These are phyloP conservation scores for Teleogryllus oceanicus DNA, from an alignment of 2,888 invertebrate species.

Conservation along the genomic window DNA sequence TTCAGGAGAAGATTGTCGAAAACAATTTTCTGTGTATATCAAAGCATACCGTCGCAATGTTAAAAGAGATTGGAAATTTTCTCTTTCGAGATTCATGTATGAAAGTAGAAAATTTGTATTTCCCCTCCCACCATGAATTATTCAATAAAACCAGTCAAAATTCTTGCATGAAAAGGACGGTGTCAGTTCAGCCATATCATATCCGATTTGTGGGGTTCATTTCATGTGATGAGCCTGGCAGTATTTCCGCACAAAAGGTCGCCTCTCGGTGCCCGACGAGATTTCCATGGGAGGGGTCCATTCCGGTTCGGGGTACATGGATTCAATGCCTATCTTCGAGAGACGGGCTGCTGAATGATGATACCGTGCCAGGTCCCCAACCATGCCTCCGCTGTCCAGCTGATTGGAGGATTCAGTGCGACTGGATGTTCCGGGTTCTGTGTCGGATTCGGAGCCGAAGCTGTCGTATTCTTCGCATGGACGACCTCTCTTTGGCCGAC, in stretches of 20 bases:
- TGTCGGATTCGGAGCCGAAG: constrained; percentile 39
- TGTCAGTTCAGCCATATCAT: background rate
- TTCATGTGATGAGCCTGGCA: constrained; percentile 35
- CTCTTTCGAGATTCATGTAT: background rate
- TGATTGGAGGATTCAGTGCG: constrained; percentile 40
- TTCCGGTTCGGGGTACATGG: constrained; percentile 32
- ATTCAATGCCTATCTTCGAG: constrained; percentile 22
- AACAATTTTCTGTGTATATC: background rate
- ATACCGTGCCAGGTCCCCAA: constrained; percentile 29
- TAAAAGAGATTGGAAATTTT: background rate
- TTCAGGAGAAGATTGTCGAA: background rate
- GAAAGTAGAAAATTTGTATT: constrained; percentile 4
- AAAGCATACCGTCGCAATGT: background rate
- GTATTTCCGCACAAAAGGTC: constrained; percentile 33
- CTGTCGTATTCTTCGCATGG: constrained; percentile 38
- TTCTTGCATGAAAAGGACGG: background rate
- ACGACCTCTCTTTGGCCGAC: constrained; percentile 34
- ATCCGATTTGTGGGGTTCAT: constrained; percentile 34
- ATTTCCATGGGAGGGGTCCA: constrained; percentile 38
- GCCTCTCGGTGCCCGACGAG: constrained; percentile 33
- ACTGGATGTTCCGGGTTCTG: constrained; percentile 39
- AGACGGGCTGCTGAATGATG: constrained; percentile 31
- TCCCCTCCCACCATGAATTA: background rate
- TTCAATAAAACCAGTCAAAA: background rate
- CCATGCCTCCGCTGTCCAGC: constrained; percentile 32